Conservation (phyloP, 2,888 invertebrate species). For the Hydropsyche betteni region DNA sequence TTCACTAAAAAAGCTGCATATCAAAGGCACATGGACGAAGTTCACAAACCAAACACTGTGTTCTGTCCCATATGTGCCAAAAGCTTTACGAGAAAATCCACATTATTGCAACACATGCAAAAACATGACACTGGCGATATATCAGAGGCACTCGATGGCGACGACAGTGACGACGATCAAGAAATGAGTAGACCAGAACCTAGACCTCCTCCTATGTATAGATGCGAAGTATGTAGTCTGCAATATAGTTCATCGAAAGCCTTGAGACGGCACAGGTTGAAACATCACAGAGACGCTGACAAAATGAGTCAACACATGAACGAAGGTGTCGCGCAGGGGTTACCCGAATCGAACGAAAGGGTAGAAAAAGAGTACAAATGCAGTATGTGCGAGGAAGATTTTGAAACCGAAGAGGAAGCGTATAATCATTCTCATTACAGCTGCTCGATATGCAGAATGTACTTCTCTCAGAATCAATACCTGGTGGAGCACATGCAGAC, state of each 20-base stretch:
- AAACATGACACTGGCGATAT: conserved; percentile 57
- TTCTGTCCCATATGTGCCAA: conserved; percentile 72
- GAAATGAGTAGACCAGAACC: conserved; percentile 54
- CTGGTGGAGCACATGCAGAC: conserved; percentile 64
- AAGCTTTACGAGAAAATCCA: conserved; percentile 70
- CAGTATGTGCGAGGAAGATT: conserved; percentile 67
- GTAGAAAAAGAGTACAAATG: conserved; percentile 61
- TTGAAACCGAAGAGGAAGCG: conserved; percentile 65
- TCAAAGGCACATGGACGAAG: conserved; percentile 69
- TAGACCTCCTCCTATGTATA: conserved; percentile 56
- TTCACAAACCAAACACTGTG: conserved; percentile 65
- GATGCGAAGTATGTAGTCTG: conserved; percentile 71
- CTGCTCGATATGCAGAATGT: conserved; percentile 69
- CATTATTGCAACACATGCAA: conserved; percentile 71
- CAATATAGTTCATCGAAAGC: conserved; percentile 68
- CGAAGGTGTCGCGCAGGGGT: conserved; percentile 59
- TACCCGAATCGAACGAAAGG: conserved; percentile 58
- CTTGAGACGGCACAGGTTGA: conserved; percentile 67
- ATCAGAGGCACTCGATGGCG: conserved; percentile 55
- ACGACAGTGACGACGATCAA: conserved; percentile 38
- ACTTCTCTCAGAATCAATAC: conserved; percentile 63
- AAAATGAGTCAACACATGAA: conserved; percentile 53
- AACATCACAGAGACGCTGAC: conserved; percentile 64
- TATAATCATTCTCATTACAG: conserved; percentile 67
- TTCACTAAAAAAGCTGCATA: conserved; percentile 70